Conservation (phyloP, 2,797 vertebrate species). For the Parauchenoglanis ngamensis region DNA sequence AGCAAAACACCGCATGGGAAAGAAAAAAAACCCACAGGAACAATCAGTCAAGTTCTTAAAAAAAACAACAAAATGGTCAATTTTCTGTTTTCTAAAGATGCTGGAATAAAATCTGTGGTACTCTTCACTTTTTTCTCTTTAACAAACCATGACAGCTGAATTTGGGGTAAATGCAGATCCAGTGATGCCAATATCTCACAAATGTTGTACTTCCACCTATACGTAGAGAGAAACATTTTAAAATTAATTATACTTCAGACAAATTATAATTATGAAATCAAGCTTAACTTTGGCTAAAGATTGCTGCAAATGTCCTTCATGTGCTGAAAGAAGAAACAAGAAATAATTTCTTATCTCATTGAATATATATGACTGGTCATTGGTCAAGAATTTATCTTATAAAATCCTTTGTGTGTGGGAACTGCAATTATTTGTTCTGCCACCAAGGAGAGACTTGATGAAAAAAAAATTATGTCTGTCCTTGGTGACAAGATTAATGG, state of each 20-base stretch:
- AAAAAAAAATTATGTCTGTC: background rate
- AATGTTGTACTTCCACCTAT: background rate
- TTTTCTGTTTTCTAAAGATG: conserved; percentile 27
- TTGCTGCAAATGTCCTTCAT: background rate
- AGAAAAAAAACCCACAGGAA: conserved; percentile 21
- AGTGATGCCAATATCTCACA: conserved; percentile 10
- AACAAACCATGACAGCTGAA: conserved; percentile 12
- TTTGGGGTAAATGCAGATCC: conserved; percentile 4
- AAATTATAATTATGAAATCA: background rate
- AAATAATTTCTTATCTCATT: background rate
- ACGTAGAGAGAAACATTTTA: background rate
- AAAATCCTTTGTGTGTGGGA: background rate
- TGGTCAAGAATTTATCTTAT: background rate
- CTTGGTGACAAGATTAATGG: background rate
- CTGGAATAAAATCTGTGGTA: conserved; percentile 37
- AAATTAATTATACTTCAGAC: background rate
- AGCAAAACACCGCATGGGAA: conserved; percentile 29
- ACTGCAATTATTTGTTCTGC: background rate
- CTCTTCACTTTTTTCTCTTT: conserved; percentile 6
- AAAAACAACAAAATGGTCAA: background rate
- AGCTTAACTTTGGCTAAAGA: background rate
- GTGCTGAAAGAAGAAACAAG: background rate
- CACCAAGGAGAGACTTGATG: background rate
- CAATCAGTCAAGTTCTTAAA: conserved; percentile 25
- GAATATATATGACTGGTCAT: background rate